Evolutionary conservation across 2,888 invertebrate species (phyloP).

Genomic region (Bhutanitis thaidina): DNA sequence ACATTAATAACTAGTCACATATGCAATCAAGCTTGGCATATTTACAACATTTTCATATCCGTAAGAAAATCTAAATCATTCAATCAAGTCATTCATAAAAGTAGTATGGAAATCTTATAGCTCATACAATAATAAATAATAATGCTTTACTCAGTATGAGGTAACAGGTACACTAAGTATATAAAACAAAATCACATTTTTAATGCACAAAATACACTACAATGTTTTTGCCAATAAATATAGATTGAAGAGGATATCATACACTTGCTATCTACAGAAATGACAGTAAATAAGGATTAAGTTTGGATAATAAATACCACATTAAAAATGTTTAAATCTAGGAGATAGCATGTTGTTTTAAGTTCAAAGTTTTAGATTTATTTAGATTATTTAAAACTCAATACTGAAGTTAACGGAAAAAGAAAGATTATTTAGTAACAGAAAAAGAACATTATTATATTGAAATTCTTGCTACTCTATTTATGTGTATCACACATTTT

Average conservation of each 20-base stretch:
- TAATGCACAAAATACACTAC: slow-evolving; percentile 38
- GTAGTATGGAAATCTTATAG: slow-evolving; percentile 33
- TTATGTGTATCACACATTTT: no score
- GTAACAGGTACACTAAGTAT: slow-evolving; percentile 22
- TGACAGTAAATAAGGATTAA: slow-evolving; percentile 10
- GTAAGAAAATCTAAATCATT: slow-evolving; percentile 33
- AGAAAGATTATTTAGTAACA: no score
- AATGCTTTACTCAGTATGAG: slow-evolving; percentile 34
- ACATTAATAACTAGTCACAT: slow-evolving; percentile 75
- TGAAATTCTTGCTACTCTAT: no score
- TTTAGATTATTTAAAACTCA: no score
- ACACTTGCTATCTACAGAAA: slow-evolving; percentile 36
- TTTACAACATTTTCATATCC: slow-evolving; percentile 48
- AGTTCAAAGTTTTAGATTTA: slow-evolving; percentile 12
- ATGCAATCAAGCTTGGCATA: slow-evolving; percentile 76
- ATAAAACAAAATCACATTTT: slow-evolving; percentile 29
- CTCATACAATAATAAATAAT: slow-evolving; percentile 35
- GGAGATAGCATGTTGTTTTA: slow-evolving; percentile 16
- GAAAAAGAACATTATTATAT: no score
- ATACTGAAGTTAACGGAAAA: no score
- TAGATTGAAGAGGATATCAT: slow-evolving; percentile 32
- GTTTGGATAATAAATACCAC: neutral
- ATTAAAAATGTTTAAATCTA: slow-evolving; percentile 5
- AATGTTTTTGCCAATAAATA: slow-evolving; percentile 78
- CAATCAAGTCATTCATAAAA: slow-evolving; percentile 32